These are phyloP conservation scores for Pteromalus puparum DNA, from an alignment of 1,140 invertebrate species.

Conservation along the genomic window DNA sequence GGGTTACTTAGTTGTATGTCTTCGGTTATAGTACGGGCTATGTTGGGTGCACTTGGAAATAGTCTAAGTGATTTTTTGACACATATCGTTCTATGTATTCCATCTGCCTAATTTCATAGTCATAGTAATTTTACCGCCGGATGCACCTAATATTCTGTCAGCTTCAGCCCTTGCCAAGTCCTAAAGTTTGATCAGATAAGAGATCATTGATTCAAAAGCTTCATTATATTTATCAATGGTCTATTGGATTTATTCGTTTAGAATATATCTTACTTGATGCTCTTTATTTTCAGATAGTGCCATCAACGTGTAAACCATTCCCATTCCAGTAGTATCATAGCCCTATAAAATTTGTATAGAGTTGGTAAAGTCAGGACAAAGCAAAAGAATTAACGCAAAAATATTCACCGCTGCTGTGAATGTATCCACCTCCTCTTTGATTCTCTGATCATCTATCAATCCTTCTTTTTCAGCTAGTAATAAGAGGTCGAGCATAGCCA, in stretches of 20 bases:
- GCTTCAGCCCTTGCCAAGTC: constrained; percentile 58
- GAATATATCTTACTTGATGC: constrained; percentile 76
- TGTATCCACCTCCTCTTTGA: constrained; percentile 89
- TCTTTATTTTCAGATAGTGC: background rate
- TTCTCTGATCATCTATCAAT: constrained; percentile 78
- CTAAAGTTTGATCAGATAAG: constrained; percentile 18
- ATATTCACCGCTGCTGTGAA: constrained; percentile 84
- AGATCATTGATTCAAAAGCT: background rate
- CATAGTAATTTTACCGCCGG: constrained; percentile 53
- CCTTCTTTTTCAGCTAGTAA: constrained; percentile 77
- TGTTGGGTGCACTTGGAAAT: constrained; percentile 77
- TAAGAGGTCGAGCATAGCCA: constrained; percentile 70
- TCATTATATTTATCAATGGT: too few relatives aligned
- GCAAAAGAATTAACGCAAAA: background rate
- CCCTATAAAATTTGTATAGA: constrained; percentile 73
- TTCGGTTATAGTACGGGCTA: too few relatives aligned
- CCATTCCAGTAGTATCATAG: constrained; percentile 74
- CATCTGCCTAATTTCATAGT: constrained; percentile 52
- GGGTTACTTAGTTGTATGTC: too few relatives aligned
- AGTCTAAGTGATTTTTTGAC: constrained; percentile 79
- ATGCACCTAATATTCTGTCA: constrained; percentile 49
- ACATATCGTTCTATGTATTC: constrained; percentile 79
- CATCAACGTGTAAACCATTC: constrained; percentile 59
- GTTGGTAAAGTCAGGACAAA: too few relatives aligned
- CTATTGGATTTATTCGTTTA: too few relatives aligned